Conservation (phyloP, 2,113 vertebrate genomes). For the Crocuta crocuta region DNA sequence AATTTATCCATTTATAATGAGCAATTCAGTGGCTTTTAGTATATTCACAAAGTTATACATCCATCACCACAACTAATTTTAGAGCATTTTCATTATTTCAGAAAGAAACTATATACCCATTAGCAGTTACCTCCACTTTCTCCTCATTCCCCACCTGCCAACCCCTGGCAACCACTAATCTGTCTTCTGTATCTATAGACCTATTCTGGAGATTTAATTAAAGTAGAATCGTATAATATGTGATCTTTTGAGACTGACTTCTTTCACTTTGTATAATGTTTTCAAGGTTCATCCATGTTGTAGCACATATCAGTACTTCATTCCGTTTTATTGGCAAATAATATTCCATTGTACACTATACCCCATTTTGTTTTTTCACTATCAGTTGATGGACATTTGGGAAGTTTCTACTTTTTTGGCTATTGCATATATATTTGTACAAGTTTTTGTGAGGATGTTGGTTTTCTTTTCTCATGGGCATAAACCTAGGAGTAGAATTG, state of each 20-base stretch:
- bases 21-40: background rate
- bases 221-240: background rate
- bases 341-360: background rate
- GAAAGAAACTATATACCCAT: background rate
- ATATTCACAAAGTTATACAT: background rate
- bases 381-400: background rate
- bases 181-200: background rate
- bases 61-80: background rate
- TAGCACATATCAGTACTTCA: background rate
- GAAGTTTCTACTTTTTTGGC: background rate
- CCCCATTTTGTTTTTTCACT: background rate
- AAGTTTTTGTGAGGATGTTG: background rate
- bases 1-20: background rate
- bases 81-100: background rate
- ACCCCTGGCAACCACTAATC: background rate
- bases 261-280: background rate
- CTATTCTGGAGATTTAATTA: background rate
- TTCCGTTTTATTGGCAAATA: background rate
- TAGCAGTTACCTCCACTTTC: background rate
- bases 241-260: background rate
- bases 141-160: no score
- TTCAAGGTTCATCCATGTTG: background rate
- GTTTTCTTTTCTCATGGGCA: background rate
- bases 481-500: background rate
- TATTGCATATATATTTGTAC: background rate